Evolutionary conservation across 2,797 vertebrate species (phyloP), one percentile per base, ranked within the genome.

Genomic region (Rhinogobio ventralis): DNA sequence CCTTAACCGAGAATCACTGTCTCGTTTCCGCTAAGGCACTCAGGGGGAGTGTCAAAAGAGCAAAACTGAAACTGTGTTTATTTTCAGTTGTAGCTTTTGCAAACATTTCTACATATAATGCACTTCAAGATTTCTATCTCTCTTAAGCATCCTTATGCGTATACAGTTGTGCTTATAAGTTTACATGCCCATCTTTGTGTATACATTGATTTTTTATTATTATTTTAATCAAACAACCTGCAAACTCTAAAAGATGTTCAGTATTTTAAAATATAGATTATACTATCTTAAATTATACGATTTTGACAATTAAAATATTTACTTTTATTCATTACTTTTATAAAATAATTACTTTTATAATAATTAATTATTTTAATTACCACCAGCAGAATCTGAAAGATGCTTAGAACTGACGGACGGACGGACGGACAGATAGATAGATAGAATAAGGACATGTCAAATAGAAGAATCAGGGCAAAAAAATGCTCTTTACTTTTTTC

Each of bases 11-110:
- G 88, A 45, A 85, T 93, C 91, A 89, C 90, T 92, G 92, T 91
- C 93, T 94, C 90, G 91, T 93, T 94, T 93, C 90, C 91, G 89
- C 93, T 91, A 87, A 91, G 90, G 89, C 91, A 91, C 92, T 90
- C 90, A 45, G 90, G 91, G 90, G 91, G 92, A 90, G 88, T 79
- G 88, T 91, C 93, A 91, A 92, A 94, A 93, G 92, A 94, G 91
- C 91, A 91, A 79, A 28, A 90, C 86, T 39, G 88, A 88, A 89
- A 93, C 92, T 90, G 91, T 89, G 89, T 94, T 92, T 86, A 66
- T 79, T 77, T 84, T 82, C 51, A 79, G 55, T 17, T 33, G 5
- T 46, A 51, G 39, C 62, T 49, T 25, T 13, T 28, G 49, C 46
- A 30, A 55, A 80, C 3, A 42, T 72, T 72, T 79, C 39, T 25